phyloP scores from a whole-genome alignment of 1,140 invertebrate genomes.

The Neodiprion fabricii region DNA sequence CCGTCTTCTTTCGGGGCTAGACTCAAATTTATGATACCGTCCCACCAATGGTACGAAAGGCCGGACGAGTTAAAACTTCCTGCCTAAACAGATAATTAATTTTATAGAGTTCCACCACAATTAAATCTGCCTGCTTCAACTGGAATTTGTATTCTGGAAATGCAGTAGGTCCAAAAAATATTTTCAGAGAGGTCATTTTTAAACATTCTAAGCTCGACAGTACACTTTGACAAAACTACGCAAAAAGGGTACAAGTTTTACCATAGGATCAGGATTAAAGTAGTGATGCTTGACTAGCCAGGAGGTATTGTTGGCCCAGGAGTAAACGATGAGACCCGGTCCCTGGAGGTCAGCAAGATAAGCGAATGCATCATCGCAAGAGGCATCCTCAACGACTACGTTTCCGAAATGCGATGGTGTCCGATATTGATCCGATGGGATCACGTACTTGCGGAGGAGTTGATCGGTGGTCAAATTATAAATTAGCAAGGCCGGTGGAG shows the following conservation, averaged over 20 bases:
- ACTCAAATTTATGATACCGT: constrained; percentile 77
- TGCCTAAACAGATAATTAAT: constrained; percentile 42
- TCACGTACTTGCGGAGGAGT: constrained; percentile 67
- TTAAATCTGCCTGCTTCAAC: background rate
- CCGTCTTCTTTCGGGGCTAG: constrained; percentile 68
- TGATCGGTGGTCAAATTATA: constrained; percentile 77
- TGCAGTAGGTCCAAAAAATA: too few species aligned
- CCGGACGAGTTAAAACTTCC: constrained; percentile 76
- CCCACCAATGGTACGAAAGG: constrained; percentile 76
- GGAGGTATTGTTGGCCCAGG: constrained; percentile 69
- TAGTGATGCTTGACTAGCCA: constrained; percentile 77
- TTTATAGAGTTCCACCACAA: background rate
- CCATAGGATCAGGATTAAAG: constrained; percentile 73
- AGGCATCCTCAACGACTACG: constrained; percentile 74
- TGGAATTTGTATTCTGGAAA: too few species aligned
- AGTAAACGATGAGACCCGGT: constrained; percentile 73
- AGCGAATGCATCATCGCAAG: constrained; percentile 71
- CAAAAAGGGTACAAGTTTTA: constrained; percentile 15
- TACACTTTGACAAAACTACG: too few species aligned
- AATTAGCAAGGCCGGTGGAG: constrained; percentile 69
- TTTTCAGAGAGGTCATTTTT: too few species aligned
- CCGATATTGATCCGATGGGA: constrained; percentile 70
- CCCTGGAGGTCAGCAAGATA: constrained; percentile 72
- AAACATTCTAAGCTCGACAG: too few species aligned
- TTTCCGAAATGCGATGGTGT: constrained; percentile 77